These are phyloP conservation scores for Endotricha flammealis DNA, from an alignment of 2,888 invertebrate genomes.

Conservation along the genomic window DNA sequence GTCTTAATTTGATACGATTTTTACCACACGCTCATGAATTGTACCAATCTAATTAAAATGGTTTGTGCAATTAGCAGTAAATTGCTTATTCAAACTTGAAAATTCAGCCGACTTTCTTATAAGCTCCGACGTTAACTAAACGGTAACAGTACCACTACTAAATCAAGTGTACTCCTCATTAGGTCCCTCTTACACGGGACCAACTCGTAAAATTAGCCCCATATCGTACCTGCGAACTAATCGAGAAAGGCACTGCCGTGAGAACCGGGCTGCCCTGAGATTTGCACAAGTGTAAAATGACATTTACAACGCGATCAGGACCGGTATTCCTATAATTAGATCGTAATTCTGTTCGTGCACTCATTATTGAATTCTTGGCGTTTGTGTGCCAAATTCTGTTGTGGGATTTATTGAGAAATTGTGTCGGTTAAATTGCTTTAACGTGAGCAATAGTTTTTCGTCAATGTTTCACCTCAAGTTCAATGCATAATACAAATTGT, in stretches of 20 bases:
- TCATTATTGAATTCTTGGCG: constrained; percentile 30
- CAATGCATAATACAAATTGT: no score
- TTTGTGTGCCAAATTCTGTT: constrained; percentile 9
- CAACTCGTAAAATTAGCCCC: constrained; percentile 45
- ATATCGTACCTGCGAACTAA: constrained; percentile 22
- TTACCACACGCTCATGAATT: no score
- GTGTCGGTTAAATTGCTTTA: constrained; percentile 9
- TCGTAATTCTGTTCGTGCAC: constrained; percentile 54
- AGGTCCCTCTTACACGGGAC: constrained; percentile 36
- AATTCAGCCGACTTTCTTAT: not conserved
- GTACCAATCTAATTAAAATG: not conserved
- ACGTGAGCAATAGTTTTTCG: constrained; percentile 3
- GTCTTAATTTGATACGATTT: no score
- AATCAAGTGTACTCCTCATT: constrained; percentile 42
- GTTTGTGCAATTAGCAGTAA: not conserved
- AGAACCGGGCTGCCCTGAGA: constrained; percentile 22
- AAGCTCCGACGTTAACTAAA: not conserved
- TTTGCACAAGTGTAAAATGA: constrained; percentile 49
- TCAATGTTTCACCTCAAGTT: not conserved
- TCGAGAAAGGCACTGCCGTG: constrained; percentile 24
- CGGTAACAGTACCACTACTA: constrained; percentile 11
- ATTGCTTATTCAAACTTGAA: not conserved
- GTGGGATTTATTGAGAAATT: constrained; percentile 8
- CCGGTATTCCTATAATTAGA: constrained; percentile 61
- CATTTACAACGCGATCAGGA: constrained; percentile 50